Conservation (phyloP, 2,797 vertebrate species). For the Schizothorax lantsangensis region DNA sequence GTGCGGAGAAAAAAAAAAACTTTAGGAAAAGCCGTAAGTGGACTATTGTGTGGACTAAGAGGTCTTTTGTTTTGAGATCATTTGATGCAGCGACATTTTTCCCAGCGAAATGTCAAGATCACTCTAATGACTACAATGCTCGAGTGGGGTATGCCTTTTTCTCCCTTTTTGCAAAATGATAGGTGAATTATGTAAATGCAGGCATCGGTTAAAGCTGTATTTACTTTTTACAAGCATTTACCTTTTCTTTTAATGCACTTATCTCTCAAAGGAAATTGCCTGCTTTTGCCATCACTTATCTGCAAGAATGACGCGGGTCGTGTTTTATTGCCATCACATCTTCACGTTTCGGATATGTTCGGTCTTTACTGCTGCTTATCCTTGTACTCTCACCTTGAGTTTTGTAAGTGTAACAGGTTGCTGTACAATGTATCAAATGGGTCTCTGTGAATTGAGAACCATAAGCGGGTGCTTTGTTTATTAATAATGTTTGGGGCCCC, state of each 20-base stretch:
- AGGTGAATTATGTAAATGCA: conserved; percentile 55
- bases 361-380: conserved; percentile 38
- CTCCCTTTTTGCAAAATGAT: conserved; percentile 52
- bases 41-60: conserved; percentile 50
- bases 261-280: conserved; percentile 45
- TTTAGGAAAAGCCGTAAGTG: conserved; percentile 62
- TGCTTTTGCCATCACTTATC: conserved; percentile 40
- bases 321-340: conserved; percentile 46
- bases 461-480: conserved; percentile 27
- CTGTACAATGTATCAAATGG: conserved; percentile 13
- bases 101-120: conserved; percentile 59
- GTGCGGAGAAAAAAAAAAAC: conserved; percentile 59
- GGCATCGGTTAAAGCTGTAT: conserved; percentile 42
- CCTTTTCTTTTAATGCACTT: conserved; percentile 53
- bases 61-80: conserved; percentile 58
- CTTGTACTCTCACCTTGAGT: conserved; percentile 53
- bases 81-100: conserved; percentile 54
- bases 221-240: conserved; percentile 52
- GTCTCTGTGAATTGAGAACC: conserved; percentile 4
- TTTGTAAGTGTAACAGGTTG: conserved; percentile 42
- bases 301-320: conserved; percentile 37
- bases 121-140: conserved; percentile 46
- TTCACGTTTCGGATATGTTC: conserved; percentile 18
- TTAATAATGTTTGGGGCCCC: conserved; percentile 9
- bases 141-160: conserved; percentile 40